Evolutionary conservation across 2,888 invertebrate species (phyloP), one percentile per base, ranked within the genome.

Genomic region (Tribolium freemani): DNA sequence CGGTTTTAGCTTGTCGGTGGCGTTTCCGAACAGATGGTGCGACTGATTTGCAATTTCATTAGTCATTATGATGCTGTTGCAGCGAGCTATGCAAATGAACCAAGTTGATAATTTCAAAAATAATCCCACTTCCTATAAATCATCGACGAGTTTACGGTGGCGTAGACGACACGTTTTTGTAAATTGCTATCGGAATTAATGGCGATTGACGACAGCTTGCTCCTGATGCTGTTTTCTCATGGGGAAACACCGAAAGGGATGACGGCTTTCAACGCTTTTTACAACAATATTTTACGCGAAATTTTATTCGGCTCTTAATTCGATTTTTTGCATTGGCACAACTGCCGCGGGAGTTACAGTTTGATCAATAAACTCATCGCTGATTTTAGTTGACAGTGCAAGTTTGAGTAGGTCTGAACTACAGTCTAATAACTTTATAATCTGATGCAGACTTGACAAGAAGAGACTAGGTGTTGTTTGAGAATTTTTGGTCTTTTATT

Each of bases 31-130:
- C 79, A 79, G 77, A 79, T 78, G 79, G 69, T 60, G 76, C 74
- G 67, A 74, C 76, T 76, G 78, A 79, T 77, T 78, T 79, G 78
- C 79, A 77, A 79, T 79, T 79, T 78, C 77, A 79, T 79, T 77
- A 77, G 73, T 79, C 76, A 76, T 76, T 77, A 79, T 75, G 63
- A 75, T 74, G 73, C 67, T 70, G 60, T 60, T 60, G 76, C 72
- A 74, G 71, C 74, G 72, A 48, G 72, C 61, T 76, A 76, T 75
- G 76, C 75, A 76, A 77, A 77, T 77, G 21, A 38, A 50, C 11
- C 13, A 50, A 61, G 63, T 51, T 63, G 50, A 63, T 53, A 63
- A 63, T 60, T 60, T 48, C 60, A 63, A 63, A 63, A 63, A 63
- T 63, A 38, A 53, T 50, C 51, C 51, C 30, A 5, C 16, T 20